Conservation (phyloP, 2,888 invertebrate species). For the Thymelicus sylvestris region DNA sequence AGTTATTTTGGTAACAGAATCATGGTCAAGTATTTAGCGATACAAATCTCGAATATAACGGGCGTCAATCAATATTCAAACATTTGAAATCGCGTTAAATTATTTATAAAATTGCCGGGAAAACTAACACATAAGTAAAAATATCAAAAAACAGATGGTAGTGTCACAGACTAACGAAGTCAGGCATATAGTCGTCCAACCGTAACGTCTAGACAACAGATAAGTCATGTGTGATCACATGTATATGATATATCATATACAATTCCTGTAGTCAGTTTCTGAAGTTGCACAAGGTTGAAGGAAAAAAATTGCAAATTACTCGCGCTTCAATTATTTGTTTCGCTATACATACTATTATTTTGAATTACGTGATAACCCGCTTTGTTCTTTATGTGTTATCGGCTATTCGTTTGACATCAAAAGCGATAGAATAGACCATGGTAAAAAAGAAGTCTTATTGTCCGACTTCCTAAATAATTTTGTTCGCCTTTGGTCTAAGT, state of each 20-base stretch:
- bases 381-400: too few species aligned
- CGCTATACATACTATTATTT: too few species aligned
- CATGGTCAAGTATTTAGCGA: conserved; percentile 11
- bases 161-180: neutral
- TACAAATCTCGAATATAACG: conserved; percentile 1
- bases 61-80: conserved; percentile 36
- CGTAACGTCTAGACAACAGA: neutral
- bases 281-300: too few species aligned
- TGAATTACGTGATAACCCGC: too few species aligned
- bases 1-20: conserved; percentile 17
- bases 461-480: neutral
- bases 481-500: conserved; percentile 10
- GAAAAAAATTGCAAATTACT: too few species aligned
- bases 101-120: conserved; percentile 42
- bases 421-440: too few species aligned
- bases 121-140: conserved; percentile 46
- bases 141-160: conserved; percentile 48
- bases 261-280: too few species aligned
- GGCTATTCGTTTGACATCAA: too few species aligned
- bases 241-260: too few species aligned
- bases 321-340: too few species aligned
- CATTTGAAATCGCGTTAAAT: conserved; percentile 38
- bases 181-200: neutral
- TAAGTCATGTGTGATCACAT: too few species aligned
- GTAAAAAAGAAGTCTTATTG: neutral